Conservation (phyloP, 1,140 invertebrate genomes). For the Penaeus vannamei region DNA sequence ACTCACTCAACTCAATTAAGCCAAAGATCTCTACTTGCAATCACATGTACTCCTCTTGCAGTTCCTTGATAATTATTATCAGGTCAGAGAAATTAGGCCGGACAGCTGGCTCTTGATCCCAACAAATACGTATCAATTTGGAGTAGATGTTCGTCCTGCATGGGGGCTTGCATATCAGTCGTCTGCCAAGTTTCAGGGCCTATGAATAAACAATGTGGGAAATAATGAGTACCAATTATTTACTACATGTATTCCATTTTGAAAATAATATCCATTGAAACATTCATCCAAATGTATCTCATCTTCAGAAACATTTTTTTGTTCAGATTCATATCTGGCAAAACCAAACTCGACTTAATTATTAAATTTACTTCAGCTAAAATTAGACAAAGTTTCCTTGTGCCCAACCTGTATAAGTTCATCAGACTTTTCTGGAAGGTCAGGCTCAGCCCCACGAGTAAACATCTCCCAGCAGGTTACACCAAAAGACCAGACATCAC, state of each 20-base stretch:
- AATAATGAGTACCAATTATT: neutral
- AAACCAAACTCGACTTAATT: too few relatives aligned
- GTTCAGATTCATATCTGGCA: too few relatives aligned
- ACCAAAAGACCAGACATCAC: constrained; percentile 71
- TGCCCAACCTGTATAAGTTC: constrained; percentile 30
- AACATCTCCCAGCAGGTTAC: constrained; percentile 72
- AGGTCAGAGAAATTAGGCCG: constrained; percentile 59
- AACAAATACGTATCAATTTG: constrained; percentile 58
- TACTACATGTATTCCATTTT: too few relatives aligned
- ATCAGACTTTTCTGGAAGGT: constrained; percentile 50
- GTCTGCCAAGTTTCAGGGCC: constrained; percentile 49
- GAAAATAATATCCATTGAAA: too few relatives aligned
- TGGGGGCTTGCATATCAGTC: constrained; percentile 44
- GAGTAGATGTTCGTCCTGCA: constrained; percentile 50
- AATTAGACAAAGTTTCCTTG: too few relatives aligned
- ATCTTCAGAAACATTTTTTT: too few relatives aligned
- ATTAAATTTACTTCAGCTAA: too few relatives aligned
- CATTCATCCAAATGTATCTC: too few relatives aligned
- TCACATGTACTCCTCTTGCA: constrained; percentile 53
- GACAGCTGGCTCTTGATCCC: constrained; percentile 52
- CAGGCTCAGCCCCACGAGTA: constrained; percentile 66
- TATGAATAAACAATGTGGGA: constrained; percentile 1
- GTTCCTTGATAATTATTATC: constrained; percentile 55
- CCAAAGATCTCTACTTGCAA: neutral
- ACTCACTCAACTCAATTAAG: too few relatives aligned